These are phyloP conservation scores for Falco biarmicus DNA, from an alignment of 2,797 vertebrate species.

Conservation along the genomic window DNA sequence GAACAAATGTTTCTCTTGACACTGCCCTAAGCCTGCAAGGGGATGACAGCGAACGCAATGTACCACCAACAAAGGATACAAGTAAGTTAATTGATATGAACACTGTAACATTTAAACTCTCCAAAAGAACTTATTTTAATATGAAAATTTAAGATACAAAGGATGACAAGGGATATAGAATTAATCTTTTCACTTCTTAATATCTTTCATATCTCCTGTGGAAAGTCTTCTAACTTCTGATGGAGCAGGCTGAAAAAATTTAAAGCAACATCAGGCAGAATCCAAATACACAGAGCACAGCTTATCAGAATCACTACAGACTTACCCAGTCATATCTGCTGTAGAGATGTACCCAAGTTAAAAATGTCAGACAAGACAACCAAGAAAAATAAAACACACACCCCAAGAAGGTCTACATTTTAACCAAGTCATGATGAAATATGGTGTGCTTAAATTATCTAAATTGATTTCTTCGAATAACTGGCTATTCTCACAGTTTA, in stretches of 20 bases:
- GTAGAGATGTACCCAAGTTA: not conserved
- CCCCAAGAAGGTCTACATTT: not conserved
- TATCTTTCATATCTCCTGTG: not conserved
- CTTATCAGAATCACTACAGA: not conserved
- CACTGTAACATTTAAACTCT: not conserved
- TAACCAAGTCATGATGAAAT: not conserved
- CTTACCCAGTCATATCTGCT: not conserved
- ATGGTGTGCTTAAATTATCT: not conserved
- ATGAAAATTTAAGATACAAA: not conserved
- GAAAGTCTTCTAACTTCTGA: not conserved
- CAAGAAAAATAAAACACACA: not conserved
- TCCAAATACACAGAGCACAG: not conserved
- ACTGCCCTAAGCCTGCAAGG: constrained; percentile 68
- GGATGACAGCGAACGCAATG: constrained; percentile 45
- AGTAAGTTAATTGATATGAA: constrained; percentile 43
- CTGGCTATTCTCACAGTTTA: not conserved
- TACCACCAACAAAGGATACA: constrained; percentile 67
- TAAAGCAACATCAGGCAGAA: not conserved
- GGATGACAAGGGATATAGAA: not conserved
- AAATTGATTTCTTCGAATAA: not conserved
- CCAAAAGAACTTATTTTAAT: not conserved
- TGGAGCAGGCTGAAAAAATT: not conserved
- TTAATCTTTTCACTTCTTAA: not conserved
- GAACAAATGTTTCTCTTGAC: constrained; percentile 39
- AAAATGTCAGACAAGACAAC: not conserved